Conservation (phyloP, 53 echinoderm and acorn worm species). For the Luidia sarsii region DNA sequence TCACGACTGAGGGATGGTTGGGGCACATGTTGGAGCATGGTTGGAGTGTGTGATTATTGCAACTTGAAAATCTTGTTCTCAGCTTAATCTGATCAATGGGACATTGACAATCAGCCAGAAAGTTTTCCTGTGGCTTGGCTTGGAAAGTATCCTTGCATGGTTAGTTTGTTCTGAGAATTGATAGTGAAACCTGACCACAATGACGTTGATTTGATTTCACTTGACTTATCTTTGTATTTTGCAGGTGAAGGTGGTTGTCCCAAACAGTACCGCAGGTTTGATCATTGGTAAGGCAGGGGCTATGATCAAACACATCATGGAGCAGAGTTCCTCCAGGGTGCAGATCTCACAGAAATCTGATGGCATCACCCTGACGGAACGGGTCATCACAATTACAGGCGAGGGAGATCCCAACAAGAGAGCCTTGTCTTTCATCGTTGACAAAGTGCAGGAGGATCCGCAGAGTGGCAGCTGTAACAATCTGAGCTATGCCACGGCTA, state of each 20-base stretch:
- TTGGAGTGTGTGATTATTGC: no score
- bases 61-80: no score
- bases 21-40: no score
- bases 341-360: conserved; percentile 99
- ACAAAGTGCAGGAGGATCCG: conserved; percentile 97
- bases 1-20: no score
- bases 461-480: conserved; percentile 99
- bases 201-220: not conserved
- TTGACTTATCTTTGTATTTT: conserved; percentile 10
- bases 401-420: conserved; percentile 83
- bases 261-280: conserved; percentile 98
- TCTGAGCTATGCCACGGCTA: conserved; percentile 96
- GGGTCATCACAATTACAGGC: conserved; percentile 93
- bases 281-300: conserved; percentile 98
- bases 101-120: no score
- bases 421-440: conserved; percentile 92
- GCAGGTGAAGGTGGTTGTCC: conserved; percentile 97
- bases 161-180: no score
- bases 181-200: not conserved
- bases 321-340: conserved; percentile 91
- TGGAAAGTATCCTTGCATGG: no score
- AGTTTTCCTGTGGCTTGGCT: no score
- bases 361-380: conserved; percentile 91
- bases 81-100: no score
- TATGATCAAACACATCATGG: conserved; percentile 99